A percentile compares a stretch with the other conserved stretches of the same genome.
These are phyloP conservation scores for Thelohanellus kitauei DNA, from an alignment of 30 jellyfish, hydroid and myxozoan genomes.

Conservation along the genomic window DNA sequence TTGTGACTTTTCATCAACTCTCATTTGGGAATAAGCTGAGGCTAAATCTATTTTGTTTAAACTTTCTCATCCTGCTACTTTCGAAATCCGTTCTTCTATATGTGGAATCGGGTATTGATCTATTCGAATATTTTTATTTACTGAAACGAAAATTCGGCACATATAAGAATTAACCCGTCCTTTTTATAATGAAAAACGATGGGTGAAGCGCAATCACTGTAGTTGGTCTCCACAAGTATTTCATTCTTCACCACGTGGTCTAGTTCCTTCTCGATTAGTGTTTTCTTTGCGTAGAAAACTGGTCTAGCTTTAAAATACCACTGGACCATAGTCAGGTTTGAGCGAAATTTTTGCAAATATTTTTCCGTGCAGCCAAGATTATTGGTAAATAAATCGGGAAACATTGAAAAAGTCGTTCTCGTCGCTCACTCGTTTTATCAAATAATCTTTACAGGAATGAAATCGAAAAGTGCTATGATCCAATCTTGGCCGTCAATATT, in stretches of 20 bases:
- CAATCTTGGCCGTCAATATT: background rate
- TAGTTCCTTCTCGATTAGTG: background rate
- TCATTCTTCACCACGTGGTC: background rate
- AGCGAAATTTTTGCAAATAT: background rate
- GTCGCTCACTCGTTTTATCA: background rate
- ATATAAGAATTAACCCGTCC: background rate
- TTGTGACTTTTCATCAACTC: slow-evolving; percentile 9
- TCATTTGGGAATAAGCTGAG: slow-evolving; percentile 12
- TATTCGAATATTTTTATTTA: too few relatives aligned
- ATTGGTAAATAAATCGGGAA: too few relatives aligned
- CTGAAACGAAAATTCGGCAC: background rate
- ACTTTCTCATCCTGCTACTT: background rate
- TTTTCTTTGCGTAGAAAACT: too few relatives aligned
- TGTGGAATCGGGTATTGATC: background rate
- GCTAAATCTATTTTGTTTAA: slow-evolving; percentile 3
- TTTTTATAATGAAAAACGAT: background rate
- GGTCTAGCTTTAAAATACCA: background rate
- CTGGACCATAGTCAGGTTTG: background rate
- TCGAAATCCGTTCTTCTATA: background rate
- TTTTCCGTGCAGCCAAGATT: background rate
- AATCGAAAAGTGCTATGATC: background rate
- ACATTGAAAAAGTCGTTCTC: background rate
- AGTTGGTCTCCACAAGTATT: background rate
- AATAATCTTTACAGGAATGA: background rate
- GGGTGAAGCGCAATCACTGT: background rate